A percentile compares a stretch with the other conserved stretches of the same genome.
Evolutionary conservation across 35 echinoderm and acorn worm species (phyloP).

Genomic region (Ptychodera flava): DNA sequence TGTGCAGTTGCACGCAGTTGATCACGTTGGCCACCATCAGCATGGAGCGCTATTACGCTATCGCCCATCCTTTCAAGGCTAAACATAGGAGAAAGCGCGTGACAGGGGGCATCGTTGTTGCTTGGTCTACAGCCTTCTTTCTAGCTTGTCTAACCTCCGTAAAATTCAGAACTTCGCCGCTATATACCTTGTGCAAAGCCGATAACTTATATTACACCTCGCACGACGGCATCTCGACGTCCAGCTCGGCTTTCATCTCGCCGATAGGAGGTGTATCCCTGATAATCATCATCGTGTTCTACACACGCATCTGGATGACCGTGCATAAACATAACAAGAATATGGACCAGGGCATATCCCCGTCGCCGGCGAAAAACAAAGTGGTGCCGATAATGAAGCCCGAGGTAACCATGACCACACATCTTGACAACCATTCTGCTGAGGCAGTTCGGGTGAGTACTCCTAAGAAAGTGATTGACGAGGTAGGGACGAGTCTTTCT

Average conservation of each 20-base stretch:
- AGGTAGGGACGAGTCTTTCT: no score
- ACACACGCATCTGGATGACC: conserved; percentile 49
- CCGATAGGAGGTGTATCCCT: conserved; percentile 58
- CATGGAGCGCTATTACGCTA: conserved; percentile 67
- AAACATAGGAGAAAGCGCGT: conserved; percentile 59
- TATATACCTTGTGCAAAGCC: conserved; percentile 55
- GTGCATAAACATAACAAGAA: conserved; percentile 78
- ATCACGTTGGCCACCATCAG: conserved; percentile 68
- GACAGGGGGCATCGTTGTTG: conserved; percentile 32
- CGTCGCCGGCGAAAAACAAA: background rate
- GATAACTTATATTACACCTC: background rate
- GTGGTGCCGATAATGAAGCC: background rate
- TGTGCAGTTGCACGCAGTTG: conserved; percentile 54
- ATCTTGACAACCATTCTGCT: background rate
- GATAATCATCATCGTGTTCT: conserved; percentile 46
- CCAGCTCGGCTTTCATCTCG: conserved; percentile 25
- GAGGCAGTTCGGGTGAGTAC: no score
- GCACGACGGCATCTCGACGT: background rate
- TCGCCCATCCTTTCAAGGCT: conserved; percentile 62
- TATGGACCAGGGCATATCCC: background rate
- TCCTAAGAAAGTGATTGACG: no score
- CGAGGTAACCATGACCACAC: background rate
- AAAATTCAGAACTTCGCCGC: conserved; percentile 16
- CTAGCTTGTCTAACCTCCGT: conserved; percentile 26
- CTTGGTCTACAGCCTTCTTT: conserved; percentile 36